Evolutionary conservation across 2,113 vertebrate species (phyloP).

Genomic region (Sphaerodactylus townsendi): DNA sequence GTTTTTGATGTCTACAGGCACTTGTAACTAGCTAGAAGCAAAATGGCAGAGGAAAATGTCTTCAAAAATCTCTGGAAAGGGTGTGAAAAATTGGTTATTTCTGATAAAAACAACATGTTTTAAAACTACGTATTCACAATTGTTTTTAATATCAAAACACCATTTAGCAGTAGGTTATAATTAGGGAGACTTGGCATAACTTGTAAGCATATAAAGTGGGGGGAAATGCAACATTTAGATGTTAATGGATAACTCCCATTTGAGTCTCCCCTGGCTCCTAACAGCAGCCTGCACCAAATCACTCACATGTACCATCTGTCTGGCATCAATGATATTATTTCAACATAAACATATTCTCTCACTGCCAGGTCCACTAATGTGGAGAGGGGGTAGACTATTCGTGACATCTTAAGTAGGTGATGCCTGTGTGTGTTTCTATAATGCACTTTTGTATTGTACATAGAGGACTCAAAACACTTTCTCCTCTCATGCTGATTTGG

Average conservation of each 20-base stretch:
- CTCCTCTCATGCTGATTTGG: slow-evolving; percentile 26
- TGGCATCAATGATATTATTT: slow-evolving; percentile 20
- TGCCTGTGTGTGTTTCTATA: slow-evolving; percentile 5
- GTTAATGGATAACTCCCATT: slow-evolving; percentile 19
- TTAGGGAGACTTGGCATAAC: slow-evolving; percentile 19
- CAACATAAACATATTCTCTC: slow-evolving; percentile 25
- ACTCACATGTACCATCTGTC: slow-evolving; percentile 18
- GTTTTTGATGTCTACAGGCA: too few relatives aligned
- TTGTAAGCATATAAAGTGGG: neutral
- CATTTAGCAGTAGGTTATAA: slow-evolving; percentile 5
- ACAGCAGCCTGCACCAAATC: slow-evolving; percentile 17
- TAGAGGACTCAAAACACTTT: neutral
- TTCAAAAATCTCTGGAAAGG: neutral
- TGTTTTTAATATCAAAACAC: neutral
- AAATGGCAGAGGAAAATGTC: too few relatives aligned
- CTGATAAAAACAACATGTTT: neutral
- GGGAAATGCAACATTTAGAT: neutral
- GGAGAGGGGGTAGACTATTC: neutral
- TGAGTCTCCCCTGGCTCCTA: neutral
- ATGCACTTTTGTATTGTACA: slow-evolving; percentile 8
- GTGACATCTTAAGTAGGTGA: slow-evolving; percentile 14
- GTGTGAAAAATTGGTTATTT: neutral
- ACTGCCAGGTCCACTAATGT: slow-evolving; percentile 16
- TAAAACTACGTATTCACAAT: neutral
- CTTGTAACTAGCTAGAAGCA: too few relatives aligned